Base-by-base conservation (phyloP, 2,113 vertebrate genomes). In the Ophthalmolycus amberensis region DNA sequence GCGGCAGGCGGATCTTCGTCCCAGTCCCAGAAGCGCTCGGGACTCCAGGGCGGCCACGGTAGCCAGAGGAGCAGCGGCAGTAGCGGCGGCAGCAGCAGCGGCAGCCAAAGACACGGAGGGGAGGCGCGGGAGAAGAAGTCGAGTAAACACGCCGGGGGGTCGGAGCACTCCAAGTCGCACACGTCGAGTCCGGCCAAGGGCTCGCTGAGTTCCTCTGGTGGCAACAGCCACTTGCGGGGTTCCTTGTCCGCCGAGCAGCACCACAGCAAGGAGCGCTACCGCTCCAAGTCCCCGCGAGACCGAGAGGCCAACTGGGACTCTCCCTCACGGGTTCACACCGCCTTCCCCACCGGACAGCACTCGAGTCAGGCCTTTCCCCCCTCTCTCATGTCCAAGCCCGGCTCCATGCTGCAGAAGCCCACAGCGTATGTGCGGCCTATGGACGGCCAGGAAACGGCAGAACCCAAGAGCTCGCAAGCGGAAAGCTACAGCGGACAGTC, bases 351-450 rank as follows among this genome's bases (percentile, higher is more conserved):
- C 46, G 97, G 97, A 72, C 98, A 98, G 85, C 97, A 97, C 93
- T 95, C 97, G 34, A 96, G 75, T 83, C 98, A 99, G 93, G 92
- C 97, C 83, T 99, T 99, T 86, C 98, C 98, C 5, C 97, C 98
- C 9, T 99, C 98, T 1, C 94, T 99, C 20, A 98, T 98, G 97
- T 96, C 97, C 90, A 99, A 99, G 90, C 96, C 97, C 65, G 94
- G 94, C 90, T 97, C 98, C 70, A 99, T 99, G 98, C 91, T 95
- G 54, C 98, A 99, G 92, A 99, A 99, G 86, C 98, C 98, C 90
- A 99, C 98, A 9, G 98, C 98, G 1, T 99, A 99, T 18, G 98
- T 99, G 1, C 94, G 98, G 93, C 98, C 98, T 32, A 99, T 99
- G 98, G 98, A 99, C 9, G 98, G 98, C 84, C 98, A 98, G 92